Evolutionary conservation across 2,888 invertebrate species (phyloP).

Genomic region (Antitype chi): DNA sequence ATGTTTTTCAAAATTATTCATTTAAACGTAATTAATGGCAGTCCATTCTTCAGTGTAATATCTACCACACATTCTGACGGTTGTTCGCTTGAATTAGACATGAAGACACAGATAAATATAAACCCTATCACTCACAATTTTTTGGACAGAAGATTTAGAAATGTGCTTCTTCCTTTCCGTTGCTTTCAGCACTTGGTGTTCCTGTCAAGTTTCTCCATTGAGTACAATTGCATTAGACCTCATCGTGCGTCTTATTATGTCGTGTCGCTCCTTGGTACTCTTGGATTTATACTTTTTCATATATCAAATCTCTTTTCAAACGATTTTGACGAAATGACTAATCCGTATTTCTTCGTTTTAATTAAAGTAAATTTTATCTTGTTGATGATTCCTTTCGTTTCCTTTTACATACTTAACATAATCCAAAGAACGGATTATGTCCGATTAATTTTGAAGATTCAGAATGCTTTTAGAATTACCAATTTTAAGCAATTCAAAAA

Average conservation of each 20-base stretch:
- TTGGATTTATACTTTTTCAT: neutral
- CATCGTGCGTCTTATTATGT: slow-evolving; percentile 26
- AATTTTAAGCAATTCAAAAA: slow-evolving; percentile 26
- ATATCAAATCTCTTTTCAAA: fast-evolving
- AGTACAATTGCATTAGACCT: slow-evolving; percentile 45
- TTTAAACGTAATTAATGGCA: neutral
- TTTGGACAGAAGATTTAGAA: slow-evolving; percentile 33
- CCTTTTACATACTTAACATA: slow-evolving; percentile 30
- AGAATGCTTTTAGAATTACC: slow-evolving; percentile 31
- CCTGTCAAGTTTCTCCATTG: slow-evolving; percentile 36
- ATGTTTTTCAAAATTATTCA: neutral
- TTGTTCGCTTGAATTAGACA: neutral
- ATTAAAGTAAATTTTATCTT: neutral
- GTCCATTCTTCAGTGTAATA: neutral
- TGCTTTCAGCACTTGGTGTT: slow-evolving; percentile 33
- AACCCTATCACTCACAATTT: slow-evolving; percentile 10
- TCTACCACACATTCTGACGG: neutral
- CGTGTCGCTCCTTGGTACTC: slow-evolving; percentile 22
- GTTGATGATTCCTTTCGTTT: neutral
- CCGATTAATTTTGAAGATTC: slow-evolving; percentile 38
- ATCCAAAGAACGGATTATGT: slow-evolving; percentile 26
- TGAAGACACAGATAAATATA: slow-evolving; percentile 19
- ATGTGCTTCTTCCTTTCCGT: slow-evolving; percentile 18
- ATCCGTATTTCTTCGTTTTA: neutral
- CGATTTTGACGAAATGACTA: fast-evolving